Evolutionary conservation across 2,797 vertebrate species (phyloP).

Genomic region (Synaphobranchus kaupii): DNA sequence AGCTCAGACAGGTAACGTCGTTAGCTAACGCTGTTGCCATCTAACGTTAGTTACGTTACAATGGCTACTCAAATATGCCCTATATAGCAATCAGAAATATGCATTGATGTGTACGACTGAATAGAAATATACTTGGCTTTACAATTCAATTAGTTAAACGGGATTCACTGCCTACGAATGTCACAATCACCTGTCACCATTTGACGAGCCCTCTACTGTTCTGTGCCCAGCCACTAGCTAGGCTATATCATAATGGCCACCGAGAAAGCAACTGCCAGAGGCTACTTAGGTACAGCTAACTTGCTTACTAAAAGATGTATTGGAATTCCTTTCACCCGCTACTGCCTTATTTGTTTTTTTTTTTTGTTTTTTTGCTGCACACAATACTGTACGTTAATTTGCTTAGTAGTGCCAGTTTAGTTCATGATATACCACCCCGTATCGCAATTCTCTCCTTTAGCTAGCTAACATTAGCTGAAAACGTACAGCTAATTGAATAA

Average conservation of each 20-base stretch:
- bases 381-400: background rate
- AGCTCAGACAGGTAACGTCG: background rate
- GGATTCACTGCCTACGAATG: background rate
- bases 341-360: background rate
- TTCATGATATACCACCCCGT: background rate
- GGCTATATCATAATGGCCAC: background rate
- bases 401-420: background rate
- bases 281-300: background rate
- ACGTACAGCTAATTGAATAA: background rate
- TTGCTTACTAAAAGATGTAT: background rate
- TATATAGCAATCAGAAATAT: background rate
- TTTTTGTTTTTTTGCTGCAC: background rate
- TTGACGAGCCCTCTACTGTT: background rate
- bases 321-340: constrained; percentile 12
- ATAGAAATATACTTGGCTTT: too few relatives aligned
- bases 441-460: background rate
- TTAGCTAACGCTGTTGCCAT: background rate
- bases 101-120: background rate
- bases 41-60: background rate
- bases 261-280: background rate
- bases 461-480: background rate
- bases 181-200: background rate
- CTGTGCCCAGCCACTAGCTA: background rate
- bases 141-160: background rate
- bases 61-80: background rate